phyloP scores from a whole-genome alignment of 2,797 vertebrate species.

The Phaenicophaeus curvirostris region DNA sequence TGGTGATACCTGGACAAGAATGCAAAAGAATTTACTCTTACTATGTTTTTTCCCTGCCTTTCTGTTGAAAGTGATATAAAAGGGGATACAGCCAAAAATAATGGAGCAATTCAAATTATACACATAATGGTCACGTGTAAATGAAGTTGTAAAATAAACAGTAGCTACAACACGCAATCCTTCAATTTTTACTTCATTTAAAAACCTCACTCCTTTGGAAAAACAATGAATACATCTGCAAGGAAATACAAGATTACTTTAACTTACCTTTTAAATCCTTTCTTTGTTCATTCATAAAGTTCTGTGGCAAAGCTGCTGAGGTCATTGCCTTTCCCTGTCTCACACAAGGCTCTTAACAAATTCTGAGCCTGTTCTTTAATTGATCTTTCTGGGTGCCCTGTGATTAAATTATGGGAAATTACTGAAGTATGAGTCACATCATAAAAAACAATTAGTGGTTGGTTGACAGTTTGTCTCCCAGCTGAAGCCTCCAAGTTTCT shows the following conservation, averaged over 20 bases:
- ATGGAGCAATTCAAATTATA: neutral
- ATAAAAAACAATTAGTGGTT: conserved; percentile 73
- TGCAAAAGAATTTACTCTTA: neutral
- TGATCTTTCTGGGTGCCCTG: conserved; percentile 64
- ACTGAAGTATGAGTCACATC: conserved; percentile 72
- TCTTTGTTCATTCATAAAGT: conserved; percentile 78
- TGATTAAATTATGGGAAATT: conserved; percentile 74
- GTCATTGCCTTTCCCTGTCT: conserved; percentile 50
- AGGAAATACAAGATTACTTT: conserved; percentile 50
- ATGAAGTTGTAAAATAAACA: conserved; percentile 49
- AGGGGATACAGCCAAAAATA: neutral
- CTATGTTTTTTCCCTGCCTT: neutral
- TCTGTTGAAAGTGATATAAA: neutral
- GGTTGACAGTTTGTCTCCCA: conserved; percentile 72
- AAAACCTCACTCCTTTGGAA: conserved; percentile 31
- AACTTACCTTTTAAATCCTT: conserved; percentile 64
- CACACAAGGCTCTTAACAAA: conserved; percentile 62
- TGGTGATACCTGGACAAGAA: neutral
- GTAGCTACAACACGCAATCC: neutral
- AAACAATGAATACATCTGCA: conserved; percentile 46
- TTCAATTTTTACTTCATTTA: conserved; percentile 16
- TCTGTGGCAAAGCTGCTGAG: conserved; percentile 51
- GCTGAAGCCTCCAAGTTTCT: conserved; percentile 45
- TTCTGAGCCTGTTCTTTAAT: conserved; percentile 60
- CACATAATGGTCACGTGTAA: neutral